Evolutionary conservation across 2,888 invertebrate species (phyloP).

Genomic region (Idaea aversata): DNA sequence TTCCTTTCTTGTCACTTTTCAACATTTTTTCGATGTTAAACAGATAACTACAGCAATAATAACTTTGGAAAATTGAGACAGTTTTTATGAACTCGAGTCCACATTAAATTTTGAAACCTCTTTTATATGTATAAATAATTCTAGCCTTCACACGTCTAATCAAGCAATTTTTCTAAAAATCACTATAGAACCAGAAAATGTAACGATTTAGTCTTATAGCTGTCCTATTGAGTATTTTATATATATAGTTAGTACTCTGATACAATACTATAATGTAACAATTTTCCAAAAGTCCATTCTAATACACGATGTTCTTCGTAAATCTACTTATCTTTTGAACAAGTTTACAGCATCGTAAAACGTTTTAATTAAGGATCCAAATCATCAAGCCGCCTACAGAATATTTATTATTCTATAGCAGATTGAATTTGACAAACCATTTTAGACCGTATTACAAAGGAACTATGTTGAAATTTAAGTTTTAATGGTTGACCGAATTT

Average conservation of each 20-base stretch:
- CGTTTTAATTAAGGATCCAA: constrained; percentile 74
- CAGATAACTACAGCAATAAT: too few species aligned
- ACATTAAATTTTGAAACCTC: too few species aligned
- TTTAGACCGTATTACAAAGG: constrained; percentile 5
- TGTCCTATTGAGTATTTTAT: background rate
- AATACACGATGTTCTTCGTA: constrained; percentile 33
- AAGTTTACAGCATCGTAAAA: constrained; percentile 71
- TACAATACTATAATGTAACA: constrained; percentile 21
- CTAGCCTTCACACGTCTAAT: too few species aligned
- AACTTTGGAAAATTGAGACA: too few species aligned
- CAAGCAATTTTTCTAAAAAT: too few species aligned
- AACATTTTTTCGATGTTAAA: background rate
- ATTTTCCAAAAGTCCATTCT: constrained; percentile 34
- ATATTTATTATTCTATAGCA: constrained; percentile 34
- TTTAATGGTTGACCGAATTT: constrained; percentile 13
- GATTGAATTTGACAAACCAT: constrained; percentile 5
- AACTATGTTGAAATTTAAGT: constrained; percentile 13
- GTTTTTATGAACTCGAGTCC: too few species aligned
- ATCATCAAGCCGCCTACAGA: constrained; percentile 54
- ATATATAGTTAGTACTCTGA: constrained; percentile 11
- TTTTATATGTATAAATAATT: too few species aligned
- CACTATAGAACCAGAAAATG: background rate
- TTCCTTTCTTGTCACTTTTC: constrained; percentile 6
- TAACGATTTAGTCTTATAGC: constrained; percentile 5
- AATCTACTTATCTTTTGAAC: constrained; percentile 55